These are phyloP conservation scores for Pampus argenteus DNA, from an alignment of 2,797 vertebrate species.

Conservation along the genomic window DNA sequence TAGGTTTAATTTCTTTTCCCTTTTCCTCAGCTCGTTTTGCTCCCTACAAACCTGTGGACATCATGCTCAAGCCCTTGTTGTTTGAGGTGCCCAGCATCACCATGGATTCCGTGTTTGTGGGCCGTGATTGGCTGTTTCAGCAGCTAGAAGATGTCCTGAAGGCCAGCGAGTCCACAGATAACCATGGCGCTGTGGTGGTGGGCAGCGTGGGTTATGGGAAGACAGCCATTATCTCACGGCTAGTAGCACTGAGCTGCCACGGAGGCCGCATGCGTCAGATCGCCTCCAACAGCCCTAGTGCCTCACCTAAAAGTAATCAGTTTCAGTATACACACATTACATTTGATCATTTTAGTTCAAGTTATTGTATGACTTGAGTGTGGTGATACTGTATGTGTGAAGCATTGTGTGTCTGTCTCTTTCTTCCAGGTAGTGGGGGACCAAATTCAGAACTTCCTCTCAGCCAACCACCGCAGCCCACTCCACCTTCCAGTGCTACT, in stretches of 20 bases:
- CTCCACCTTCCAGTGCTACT: conserved; percentile 79
- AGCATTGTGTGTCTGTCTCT: conserved; percentile 15
- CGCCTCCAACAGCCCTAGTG: conserved; percentile 92
- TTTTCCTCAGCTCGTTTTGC: conserved; percentile 88
- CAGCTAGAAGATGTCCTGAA: conserved; percentile 90
- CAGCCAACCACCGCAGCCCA: conserved; percentile 87
- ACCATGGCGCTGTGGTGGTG: conserved; percentile 88
- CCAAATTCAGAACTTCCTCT: conserved; percentile 88
- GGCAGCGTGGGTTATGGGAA: conserved; percentile 97
- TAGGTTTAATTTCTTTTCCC: background rate
- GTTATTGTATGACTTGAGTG: background rate
- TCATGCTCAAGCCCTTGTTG: conserved; percentile 96
- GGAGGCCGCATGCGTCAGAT: conserved; percentile 98
- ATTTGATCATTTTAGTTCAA: conserved; percentile 1
- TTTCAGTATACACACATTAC: conserved; percentile 19
- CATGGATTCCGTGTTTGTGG: conserved; percentile 97
- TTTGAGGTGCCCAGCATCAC: conserved; percentile 99
- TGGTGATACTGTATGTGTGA: background rate
- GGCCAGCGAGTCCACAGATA: conserved; percentile 82
- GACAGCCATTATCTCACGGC: conserved; percentile 94
- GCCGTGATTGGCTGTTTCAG: conserved; percentile 96
- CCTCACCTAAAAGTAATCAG: conserved; percentile 90
- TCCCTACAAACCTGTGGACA: conserved; percentile 96
- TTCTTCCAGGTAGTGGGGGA: conserved; percentile 82
- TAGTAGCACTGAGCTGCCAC: conserved; percentile 98